A percentile compares a stretch with the other conserved stretches of the same genome.
These are phyloP conservation scores for Acinonyx jubatus DNA, from an alignment of 2,113 vertebrate species.

Conservation along the genomic window DNA sequence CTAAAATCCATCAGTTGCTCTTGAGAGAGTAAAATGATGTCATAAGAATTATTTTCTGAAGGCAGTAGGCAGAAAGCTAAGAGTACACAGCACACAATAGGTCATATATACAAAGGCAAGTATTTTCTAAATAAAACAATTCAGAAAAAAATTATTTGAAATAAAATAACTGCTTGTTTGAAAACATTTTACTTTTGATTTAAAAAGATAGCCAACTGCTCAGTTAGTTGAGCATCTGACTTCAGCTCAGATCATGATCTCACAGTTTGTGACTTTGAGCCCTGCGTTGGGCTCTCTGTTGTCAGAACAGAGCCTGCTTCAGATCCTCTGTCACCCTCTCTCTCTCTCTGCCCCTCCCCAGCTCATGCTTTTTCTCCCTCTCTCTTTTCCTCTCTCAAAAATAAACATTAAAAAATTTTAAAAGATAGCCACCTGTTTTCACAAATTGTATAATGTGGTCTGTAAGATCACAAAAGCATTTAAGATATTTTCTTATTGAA, in stretches of 20 bases:
- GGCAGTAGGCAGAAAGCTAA: not conserved
- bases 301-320: too few relatives aligned
- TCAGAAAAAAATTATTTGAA: not conserved
- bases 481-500: constrained; percentile 30
- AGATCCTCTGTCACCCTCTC: too few relatives aligned
- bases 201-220: not conserved
- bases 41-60: constrained; percentile 36
- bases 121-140: constrained; percentile 33
- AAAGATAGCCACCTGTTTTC: not conserved
- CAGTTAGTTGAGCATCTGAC: too few relatives aligned
- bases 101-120: not conserved
- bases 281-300: too few relatives aligned
- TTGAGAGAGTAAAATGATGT: constrained; percentile 50
- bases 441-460: not conserved
- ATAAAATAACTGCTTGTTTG: not conserved
- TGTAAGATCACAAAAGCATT: not conserved
- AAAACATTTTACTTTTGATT: constrained; percentile 52
- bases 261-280: too few relatives aligned
- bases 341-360: too few relatives aligned
- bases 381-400: too few relatives aligned
- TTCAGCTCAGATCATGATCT: too few relatives aligned
- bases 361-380: too few relatives aligned
- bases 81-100: not conserved
- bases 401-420: not conserved
- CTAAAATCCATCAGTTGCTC: constrained; percentile 38